Evolutionary conservation across 2,113 vertebrate genomes (phyloP).

Genomic region (Pterophyllum scalare): DNA sequence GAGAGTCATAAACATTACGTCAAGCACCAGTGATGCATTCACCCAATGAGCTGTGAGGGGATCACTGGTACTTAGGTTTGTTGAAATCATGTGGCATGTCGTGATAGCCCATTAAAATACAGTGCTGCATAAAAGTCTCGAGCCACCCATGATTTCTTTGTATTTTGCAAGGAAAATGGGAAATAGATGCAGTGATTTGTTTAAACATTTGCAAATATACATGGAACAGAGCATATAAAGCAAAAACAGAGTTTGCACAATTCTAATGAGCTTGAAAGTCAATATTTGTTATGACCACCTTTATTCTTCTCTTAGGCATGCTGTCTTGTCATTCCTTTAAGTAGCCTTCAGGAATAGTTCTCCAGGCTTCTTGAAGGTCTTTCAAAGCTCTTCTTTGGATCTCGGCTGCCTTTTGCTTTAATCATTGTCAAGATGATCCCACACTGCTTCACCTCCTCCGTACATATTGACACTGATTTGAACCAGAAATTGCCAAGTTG

Average conservation of each 20-base stretch:
- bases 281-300: neutral
- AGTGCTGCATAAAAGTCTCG: neutral
- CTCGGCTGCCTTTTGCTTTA: too few species aligned
- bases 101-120: neutral
- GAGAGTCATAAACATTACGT: conserved; percentile 27
- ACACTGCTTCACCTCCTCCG: neutral
- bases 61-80: neutral
- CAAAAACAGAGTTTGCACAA: neutral
- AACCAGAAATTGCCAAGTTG: neutral
- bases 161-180: neutral
- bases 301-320: neutral
- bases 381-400: neutral
- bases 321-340: neutral
- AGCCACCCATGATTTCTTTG: neutral
- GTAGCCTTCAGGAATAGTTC: neutral
- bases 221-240: neutral
- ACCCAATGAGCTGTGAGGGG: neutral
- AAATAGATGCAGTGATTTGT: too few species aligned
- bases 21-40: neutral
- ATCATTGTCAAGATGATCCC: too few species aligned
- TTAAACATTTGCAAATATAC: neutral
- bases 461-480: neutral
- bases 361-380: neutral
- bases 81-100: neutral
- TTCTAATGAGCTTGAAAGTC: neutral